Evolutionary conservation across 2,113 vertebrate genomes (phyloP).

Genomic region (Thymallus thymallus): DNA sequence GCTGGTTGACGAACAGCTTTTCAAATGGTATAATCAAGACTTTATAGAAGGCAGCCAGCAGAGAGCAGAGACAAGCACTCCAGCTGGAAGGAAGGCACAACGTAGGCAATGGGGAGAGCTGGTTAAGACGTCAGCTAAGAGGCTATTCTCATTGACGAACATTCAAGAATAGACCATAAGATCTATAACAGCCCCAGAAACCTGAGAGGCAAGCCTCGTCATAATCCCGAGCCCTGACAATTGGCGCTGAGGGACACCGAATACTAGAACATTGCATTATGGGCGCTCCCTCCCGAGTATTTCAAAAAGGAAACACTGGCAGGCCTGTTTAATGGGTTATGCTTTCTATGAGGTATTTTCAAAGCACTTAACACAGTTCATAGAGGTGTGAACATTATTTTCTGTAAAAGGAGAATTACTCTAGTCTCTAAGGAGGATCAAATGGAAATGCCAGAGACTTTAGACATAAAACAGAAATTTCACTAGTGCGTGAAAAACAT

Average conservation of each 20-base stretch:
- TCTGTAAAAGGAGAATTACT: slow-evolving; percentile 39
- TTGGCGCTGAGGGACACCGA: slow-evolving; percentile 36
- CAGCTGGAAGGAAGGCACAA: slow-evolving; percentile 33
- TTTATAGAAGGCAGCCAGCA: slow-evolving; percentile 39
- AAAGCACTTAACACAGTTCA: slow-evolving; percentile 45
- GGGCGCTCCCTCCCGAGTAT: slow-evolving; percentile 50
- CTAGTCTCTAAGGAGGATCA: slow-evolving; percentile 19
- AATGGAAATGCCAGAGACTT: slow-evolving; percentile 29
- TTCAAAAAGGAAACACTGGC: slow-evolving; percentile 63
- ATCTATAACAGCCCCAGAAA: slow-evolving; percentile 44
- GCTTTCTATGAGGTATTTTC: slow-evolving; percentile 39
- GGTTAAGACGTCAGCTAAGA: slow-evolving; percentile 27
- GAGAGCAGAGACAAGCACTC: slow-evolving; percentile 44
- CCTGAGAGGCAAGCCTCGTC: slow-evolving; percentile 26
- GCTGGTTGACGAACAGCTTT: slow-evolving; percentile 29
- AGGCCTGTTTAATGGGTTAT: slow-evolving; percentile 44
- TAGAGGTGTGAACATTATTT: slow-evolving; percentile 45
- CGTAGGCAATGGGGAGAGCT: slow-evolving; percentile 51
- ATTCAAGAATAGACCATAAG: too few species aligned
- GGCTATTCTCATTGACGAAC: too few species aligned
- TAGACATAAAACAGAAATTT: slow-evolving; percentile 46
- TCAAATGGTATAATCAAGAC: slow-evolving; percentile 54
- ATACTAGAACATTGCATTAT: slow-evolving; percentile 66
- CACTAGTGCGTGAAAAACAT: slow-evolving; percentile 17
- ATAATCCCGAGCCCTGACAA: slow-evolving; percentile 34